Conservation (phyloP, 2,113 vertebrate species). For the Melierax canorus region DNA sequence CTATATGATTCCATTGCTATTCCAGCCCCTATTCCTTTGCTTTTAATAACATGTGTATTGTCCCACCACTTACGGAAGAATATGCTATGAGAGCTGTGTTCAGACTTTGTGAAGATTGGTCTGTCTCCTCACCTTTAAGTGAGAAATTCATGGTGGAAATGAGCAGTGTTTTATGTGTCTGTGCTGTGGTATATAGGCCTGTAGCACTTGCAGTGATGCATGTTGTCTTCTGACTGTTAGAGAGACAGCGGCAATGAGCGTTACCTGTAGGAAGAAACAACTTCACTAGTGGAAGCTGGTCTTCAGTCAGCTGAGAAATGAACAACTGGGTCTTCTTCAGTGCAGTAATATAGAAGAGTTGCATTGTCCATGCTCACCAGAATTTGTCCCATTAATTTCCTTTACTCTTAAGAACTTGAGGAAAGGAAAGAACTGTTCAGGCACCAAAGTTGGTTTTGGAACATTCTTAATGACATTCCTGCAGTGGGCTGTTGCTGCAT, state of each 20-base stretch:
- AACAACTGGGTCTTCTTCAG: not conserved
- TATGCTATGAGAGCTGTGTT: not conserved
- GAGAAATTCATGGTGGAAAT: not conserved
- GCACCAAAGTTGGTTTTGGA: not conserved
- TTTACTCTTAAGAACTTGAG: not conserved
- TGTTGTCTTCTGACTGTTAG: not conserved
- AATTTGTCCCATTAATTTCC: not conserved
- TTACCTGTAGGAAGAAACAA: not conserved
- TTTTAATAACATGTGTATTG: not conserved
- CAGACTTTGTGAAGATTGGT: not conserved
- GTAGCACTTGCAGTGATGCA: not conserved
- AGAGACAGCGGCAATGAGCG: not conserved
- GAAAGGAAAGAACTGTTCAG: not conserved
- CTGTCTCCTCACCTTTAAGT: not conserved
- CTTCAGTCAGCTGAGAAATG: not conserved
- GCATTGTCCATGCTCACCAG: not conserved
- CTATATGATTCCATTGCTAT: not conserved
- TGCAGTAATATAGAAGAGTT: not conserved
- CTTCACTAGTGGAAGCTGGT: not conserved
- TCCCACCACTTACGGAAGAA: not conserved
- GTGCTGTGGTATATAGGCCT: not conserved
- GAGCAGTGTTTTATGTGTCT: not conserved
- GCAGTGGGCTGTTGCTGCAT: not conserved
- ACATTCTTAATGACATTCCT: not conserved
- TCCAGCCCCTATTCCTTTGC: not conserved